Base-by-base conservation (phyloP, 2,113 vertebrate species). In the Mystacornis crossleyi region DNA sequence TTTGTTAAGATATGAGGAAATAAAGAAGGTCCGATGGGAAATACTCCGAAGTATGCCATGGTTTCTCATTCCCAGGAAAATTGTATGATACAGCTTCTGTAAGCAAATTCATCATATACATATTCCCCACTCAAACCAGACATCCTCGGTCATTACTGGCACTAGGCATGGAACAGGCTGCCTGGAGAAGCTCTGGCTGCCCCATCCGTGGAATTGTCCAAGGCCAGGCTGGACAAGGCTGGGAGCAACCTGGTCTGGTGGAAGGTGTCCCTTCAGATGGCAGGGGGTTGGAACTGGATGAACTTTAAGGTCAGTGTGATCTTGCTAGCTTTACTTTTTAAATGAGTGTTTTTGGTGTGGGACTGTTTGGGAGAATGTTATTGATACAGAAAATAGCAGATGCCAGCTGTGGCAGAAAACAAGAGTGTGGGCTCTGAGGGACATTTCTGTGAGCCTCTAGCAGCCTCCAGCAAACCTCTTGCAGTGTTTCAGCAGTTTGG, bases 1-100 rank as follows among this genome's bases (percentile, higher is more conserved):
- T 93, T 77, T 96, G 42, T 95, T 81, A 90, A 90, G 77, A 47
- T 58, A 72, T 18, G 23, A 86, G 31, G 62, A 94, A 95, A 92
- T 95, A 93, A 96, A 89, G 25, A 9, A 60, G 31, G 34, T 83
- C 70, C 86, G 51, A 66, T 93, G 89, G 60, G 70, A 94, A 95
- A 91, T 54, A 50, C 24, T 81, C 21, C 2, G 2, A 81, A 4
- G 19, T 53, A 86, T 74, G 85, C 45, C 74, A 40, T 74, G 51
- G 21, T 89, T 90, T 90, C 90, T 94, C 48, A 84, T 93, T 88
- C 60, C 31, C 48, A 48, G 42, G 55, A 62, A 78, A 83, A 86
- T 7, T 2, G 5, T 16, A 7, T n/a, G 13, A 61, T 48, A 33
- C 6, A n/a, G 55, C 25, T 84, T 51, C 34, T 16, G 12, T 48